A percentile compares a stretch with the other conserved stretches of the same genome.
These are phyloP conservation scores for Semicossyphus pulcher DNA, from an alignment of 2,113 vertebrate species.

Conservation along the genomic window DNA sequence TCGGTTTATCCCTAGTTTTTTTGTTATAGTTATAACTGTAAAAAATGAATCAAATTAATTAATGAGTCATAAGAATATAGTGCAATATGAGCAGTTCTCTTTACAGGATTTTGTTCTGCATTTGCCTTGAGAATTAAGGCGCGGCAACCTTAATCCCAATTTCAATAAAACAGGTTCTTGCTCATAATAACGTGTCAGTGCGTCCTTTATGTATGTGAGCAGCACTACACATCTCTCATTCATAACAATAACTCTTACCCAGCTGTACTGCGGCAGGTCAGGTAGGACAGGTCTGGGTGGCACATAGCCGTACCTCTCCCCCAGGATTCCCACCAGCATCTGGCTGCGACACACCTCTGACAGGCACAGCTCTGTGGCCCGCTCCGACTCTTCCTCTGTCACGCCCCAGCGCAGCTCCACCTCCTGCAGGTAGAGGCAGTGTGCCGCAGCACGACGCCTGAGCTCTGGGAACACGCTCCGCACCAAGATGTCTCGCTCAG, in stretches of 20 bases:
- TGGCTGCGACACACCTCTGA: conserved; percentile 88
- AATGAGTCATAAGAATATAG: too few species aligned
- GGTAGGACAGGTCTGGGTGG: conserved; percentile 83
- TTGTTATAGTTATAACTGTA: too few species aligned
- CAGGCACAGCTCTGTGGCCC: conserved; percentile 87
- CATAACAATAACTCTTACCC: conserved; percentile 83
- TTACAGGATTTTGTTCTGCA: too few species aligned
- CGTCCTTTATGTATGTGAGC: too few species aligned
- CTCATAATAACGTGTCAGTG: too few species aligned
- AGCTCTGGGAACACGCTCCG: conserved; percentile 87
- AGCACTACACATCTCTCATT: too few species aligned
- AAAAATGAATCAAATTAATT: too few species aligned
- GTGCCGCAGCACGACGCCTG: conserved; percentile 79
- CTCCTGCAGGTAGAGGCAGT: conserved; percentile 85
- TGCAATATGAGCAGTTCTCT: too few species aligned
- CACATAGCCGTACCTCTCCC: conserved; percentile 87
- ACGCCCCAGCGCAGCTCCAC: conserved; percentile 93
- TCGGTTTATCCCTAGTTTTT: too few species aligned
- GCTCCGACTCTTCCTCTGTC: conserved; percentile 87
- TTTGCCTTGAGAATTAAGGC: too few species aligned
- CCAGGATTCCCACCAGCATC: conserved; percentile 89
- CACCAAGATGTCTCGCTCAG: conserved; percentile 88
- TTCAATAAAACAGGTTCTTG: too few species aligned
- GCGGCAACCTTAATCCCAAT: too few species aligned
- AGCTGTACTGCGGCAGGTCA: conserved; percentile 86